Base-by-base conservation (phyloP, 2,888 invertebrate species). In the Mesoligia furuncula region DNA sequence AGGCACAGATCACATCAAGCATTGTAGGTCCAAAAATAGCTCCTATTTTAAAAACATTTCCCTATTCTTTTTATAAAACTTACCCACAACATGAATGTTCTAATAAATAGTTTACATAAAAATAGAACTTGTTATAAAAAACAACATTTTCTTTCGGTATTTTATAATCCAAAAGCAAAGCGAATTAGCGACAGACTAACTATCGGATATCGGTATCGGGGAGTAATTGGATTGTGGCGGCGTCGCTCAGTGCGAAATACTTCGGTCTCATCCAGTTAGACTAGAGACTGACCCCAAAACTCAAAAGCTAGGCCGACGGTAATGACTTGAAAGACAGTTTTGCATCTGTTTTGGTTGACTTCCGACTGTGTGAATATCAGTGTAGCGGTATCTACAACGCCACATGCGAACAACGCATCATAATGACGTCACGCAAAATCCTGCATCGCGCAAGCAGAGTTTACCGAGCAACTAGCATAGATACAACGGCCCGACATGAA, bases 131-230 rank as follows among this genome's bases (percentile, higher is more conserved):
- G 15, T 27, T 36, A 36, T 36, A 24, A 42, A 42, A 78, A 64
- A 31, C n/a, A 59, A 66, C 42, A 51, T 31, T 51, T 72, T 13
- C 7, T 17, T 42, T 59, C 27, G 4, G 15, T 24, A 65, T 76
- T 81, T 80, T 66, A 70, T 65, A 48, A 73, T 64, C 27, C 24
- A 62, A 77, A 82, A 77, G 31, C 62, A 82, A 81, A 71, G 42
- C 67, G 77, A 82, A 83, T 83, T 79, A 83, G 67, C 51, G 66
- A 54, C 62, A 61, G 48, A 45, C 62, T 79, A 74, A 74, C 77
- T 68, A 74, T 45, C 39, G 45, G 70, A 48, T 71, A 75, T 75
- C 68, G 75, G 61, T 73, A 72, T 65, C 45, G 24, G 36, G 7
- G n/a, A 6, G 20, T 71, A 84, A 77, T 76, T 73, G 64, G 73